Base-by-base conservation (phyloP, 2,797 vertebrate species). In the Natrix natrix region DNA sequence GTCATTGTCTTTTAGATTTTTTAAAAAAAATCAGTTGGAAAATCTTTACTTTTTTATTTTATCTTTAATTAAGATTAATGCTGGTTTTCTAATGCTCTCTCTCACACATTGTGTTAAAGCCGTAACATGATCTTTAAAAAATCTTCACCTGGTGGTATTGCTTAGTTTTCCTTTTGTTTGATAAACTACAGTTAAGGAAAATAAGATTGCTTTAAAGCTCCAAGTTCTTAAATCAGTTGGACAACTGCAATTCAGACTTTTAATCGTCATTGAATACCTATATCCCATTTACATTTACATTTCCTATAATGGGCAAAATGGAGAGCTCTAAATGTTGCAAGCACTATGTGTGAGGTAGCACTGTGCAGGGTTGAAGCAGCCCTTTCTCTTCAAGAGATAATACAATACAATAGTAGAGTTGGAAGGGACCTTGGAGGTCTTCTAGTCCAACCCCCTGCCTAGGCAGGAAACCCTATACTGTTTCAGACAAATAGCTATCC, bases 221-320 rank as follows among this genome's bases (percentile, higher is more conserved):
- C 1, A 48, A 20, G 37, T 63, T 60, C 88, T 66, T 43, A 90
- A 63, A 43, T 90, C 60, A 52, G 61, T 90, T 90, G 60, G 48
- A 54, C 28, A 54, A 59, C 78, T 88, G 87, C 52, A 87, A 57
- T 48, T 56, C 16, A 69, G 26, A 32, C 14, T 87, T 26, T 17
- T 14, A 0, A 0, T 28, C 0, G 32, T 86, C 12, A 37, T 78
- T 91, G 91, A 90, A 22, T 52, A 0, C n/a, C 88, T 94, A 92
- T 94, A 28, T 89, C 66, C 59, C 43, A 24, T 52, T 87, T 66
- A 24, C n/a, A n/a, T 54, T 83, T 92, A 2, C 32, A 32, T 48
- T 86, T 87, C 78, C 14, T 28, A 55, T 28, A 48, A n/a, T 48
- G 52, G 8, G 20, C 13, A 87, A 52, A 90, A 69, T 37, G 22